Conservation (phyloP, 1,140 invertebrate species). For the Diorhabda sublineata region DNA sequence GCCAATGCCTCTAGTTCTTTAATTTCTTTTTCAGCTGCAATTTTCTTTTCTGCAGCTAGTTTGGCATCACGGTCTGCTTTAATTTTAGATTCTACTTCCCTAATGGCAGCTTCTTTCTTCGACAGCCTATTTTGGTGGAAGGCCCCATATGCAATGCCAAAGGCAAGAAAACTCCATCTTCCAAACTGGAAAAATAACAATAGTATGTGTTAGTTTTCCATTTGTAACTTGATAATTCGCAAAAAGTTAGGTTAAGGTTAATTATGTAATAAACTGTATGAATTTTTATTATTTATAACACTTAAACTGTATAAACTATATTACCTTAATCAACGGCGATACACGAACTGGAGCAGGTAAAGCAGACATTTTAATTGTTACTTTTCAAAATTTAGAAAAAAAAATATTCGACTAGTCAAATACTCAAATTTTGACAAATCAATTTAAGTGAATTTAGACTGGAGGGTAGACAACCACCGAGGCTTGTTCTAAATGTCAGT, state of each 20-base stretch:
- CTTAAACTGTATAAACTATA: constrained; percentile 21
- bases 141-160: constrained; percentile 66
- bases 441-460: too few species aligned
- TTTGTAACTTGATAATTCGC: constrained; percentile 8
- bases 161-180: constrained; percentile 65
- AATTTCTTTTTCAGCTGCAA: constrained; percentile 48
- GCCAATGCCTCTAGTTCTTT: constrained; percentile 40
- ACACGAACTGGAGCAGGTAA: constrained; percentile 61
- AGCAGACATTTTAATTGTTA: constrained; percentile 8
- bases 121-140: constrained; percentile 64
- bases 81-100: constrained; percentile 62
- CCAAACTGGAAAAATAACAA: constrained; percentile 54
- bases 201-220: constrained; percentile 24
- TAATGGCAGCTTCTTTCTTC: constrained; percentile 60
- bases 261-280: neutral
- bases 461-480: too few species aligned
- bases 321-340: constrained; percentile 70
- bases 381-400: neutral
- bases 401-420: too few species aligned
- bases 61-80: constrained; percentile 65
- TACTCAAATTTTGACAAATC: too few species aligned
- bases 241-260: neutral
- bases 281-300: constrained; percentile 3
- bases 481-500: too few species aligned
- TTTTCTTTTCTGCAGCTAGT: constrained; percentile 62